A percentile compares a stretch with the other conserved stretches of the same genome.
phyloP scores from a whole-genome alignment of 2,113 vertebrate species.

The Callorhinus ursinus region DNA sequence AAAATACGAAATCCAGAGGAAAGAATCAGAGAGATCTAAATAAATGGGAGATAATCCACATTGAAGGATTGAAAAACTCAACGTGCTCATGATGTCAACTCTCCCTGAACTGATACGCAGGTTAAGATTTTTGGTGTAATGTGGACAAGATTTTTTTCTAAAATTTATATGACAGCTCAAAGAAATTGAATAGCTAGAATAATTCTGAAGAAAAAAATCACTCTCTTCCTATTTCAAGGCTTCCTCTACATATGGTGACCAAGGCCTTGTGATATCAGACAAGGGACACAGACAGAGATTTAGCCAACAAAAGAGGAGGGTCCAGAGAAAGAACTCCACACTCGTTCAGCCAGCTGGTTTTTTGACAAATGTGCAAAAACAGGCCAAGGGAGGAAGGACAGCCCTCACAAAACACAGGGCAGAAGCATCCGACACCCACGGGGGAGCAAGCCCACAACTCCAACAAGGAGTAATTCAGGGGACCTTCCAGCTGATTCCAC shows the following conservation, averaged over 20 bases:
- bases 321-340: neutral
- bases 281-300: neutral
- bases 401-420: neutral
- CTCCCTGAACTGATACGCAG: neutral
- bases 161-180: neutral
- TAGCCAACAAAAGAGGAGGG: neutral
- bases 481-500: neutral
- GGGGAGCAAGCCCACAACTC: neutral
- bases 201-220: too few species aligned
- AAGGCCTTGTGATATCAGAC: neutral
- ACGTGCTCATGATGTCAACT: neutral
- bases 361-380: neutral
- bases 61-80: neutral
- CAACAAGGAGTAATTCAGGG: neutral
- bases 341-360: too few species aligned
- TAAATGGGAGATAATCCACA: neutral
- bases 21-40: neutral
- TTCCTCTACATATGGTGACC: fast-evolving
- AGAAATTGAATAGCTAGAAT: neutral
- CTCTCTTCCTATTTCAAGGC: neutral
- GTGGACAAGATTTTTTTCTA: neutral
- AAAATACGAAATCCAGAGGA: neutral
- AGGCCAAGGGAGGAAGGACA: neutral
- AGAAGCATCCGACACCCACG: neutral
- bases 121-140: neutral